Evolutionary conservation across 2,888 invertebrate genomes (phyloP), one percentile per base, ranked within the genome.

Genomic region (Xestia c-nigrum): DNA sequence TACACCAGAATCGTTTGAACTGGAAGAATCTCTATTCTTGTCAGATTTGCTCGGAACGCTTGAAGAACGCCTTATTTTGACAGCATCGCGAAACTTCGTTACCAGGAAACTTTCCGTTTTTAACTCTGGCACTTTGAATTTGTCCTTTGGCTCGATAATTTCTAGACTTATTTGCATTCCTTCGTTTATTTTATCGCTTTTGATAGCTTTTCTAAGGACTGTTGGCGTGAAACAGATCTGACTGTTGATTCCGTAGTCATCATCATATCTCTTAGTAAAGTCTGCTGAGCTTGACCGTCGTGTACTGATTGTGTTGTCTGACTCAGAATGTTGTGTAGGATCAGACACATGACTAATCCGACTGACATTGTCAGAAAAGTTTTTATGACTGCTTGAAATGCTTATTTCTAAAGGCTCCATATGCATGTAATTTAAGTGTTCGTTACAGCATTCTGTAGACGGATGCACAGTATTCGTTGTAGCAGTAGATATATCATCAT

Each of bases 1-100:
- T 0, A 98, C 98, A 0, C 98, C 98, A 0, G 98, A 98, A 88
- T 98, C 98, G 88, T 98, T 98, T 9, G 98, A 98, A 89, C 98
- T 97, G 0, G 98, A 97, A 0, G 98, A 98, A 86, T 98, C 98
- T 76, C 98, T 94, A 80, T 98, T 98, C 84, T 97, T 97, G 10
- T 97, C 97, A 0, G 97, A 97, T 91, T 98, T 98, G 84, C 98
- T 98, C 2, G 98, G 98, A 0, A 98, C 98, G 84, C 98, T 98
- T 0, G 97, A 97, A 0, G 98, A 98, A 57, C 98, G 94, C 52
- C 98, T 94, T 40, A 98, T 97, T 90, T 97, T 97, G 0, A 97
- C 97, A 1, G 97, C 97, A 59, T 97, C 96, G 66, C 96, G 94
- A 69, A 97, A 97, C 67, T 96, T 94, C 1, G 96, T 94, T 0